phyloP scores from a whole-genome alignment of 2,888 invertebrate species.

The Rhagonycha lutea region DNA sequence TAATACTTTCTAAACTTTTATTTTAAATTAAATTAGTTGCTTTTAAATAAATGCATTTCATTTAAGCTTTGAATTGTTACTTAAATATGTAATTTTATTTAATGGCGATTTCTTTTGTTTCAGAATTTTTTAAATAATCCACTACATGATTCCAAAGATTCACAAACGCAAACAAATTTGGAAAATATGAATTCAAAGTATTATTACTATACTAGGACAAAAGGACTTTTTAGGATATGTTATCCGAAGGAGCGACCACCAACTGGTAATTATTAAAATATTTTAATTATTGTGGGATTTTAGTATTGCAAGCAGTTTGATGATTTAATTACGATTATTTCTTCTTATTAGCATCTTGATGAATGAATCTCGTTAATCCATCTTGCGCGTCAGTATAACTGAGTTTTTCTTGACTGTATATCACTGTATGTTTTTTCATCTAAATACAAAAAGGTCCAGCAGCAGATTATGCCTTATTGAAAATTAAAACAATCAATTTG shows the following conservation, averaged over 20 bases:
- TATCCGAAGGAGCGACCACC: slow-evolving; percentile 91
- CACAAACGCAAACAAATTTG: slow-evolving; percentile 70
- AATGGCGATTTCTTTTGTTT: slow-evolving; percentile 47
- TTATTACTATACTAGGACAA: slow-evolving; percentile 88
- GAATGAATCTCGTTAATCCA: background rate
- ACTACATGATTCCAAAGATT: slow-evolving; percentile 53
- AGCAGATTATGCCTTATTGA: background rate
- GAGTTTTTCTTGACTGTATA: too few species aligned
- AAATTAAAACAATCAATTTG: too few species aligned
- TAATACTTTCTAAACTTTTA: background rate
- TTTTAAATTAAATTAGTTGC: background rate
- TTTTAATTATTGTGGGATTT: background rate
- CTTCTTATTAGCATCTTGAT: too few species aligned
- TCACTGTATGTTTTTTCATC: background rate
- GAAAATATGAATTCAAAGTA: slow-evolving; percentile 84
- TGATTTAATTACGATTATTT: too few species aligned
- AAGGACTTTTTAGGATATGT: slow-evolving; percentile 92
- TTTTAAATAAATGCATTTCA: background rate
- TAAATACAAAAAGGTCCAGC: background rate
- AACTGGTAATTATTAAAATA: slow-evolving; percentile 62
- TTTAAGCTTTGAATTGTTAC: background rate
- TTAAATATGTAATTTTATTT: background rate
- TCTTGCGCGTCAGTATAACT: too few species aligned
- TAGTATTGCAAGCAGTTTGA: too few species aligned
- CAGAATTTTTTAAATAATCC: slow-evolving; percentile 78